Evolutionary conservation across 2,888 invertebrate genomes (phyloP), one percentile per base, ranked within the genome.

Genomic region (Platypus cylindrus): DNA sequence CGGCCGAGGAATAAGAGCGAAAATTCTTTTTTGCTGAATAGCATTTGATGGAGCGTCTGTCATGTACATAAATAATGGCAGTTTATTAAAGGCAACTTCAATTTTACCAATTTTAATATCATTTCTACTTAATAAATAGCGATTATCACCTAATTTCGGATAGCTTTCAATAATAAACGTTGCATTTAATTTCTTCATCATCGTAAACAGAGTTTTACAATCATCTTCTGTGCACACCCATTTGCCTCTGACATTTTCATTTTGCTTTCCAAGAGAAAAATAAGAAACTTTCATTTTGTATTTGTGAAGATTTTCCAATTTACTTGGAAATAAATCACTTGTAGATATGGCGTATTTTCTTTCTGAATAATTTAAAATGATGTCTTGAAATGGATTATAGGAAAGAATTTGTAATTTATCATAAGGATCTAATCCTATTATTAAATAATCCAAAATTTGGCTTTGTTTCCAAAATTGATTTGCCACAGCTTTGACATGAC

Each of bases 81-180:
- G 27, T n/a, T 17, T 14, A 16, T 24, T 36, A 15, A 39, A 29
- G n/a, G 32, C 29, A 3, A 39, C 26, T 18, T 39, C 39, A 2
- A 17, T 7, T 5, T 13, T 29, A n/a, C 36, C 9, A n/a, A 39
- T n/a, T 3, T 24, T 7, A 11, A 30, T 5, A 30, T 9, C 25
- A 15, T 30, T 7, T 1, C 5, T 22, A 24, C 3, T 18, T 5
- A 32, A 39, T 13, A 8, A 13, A 31, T 13, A 23, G 11, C 14
- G 3, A 11, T 26, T 4, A 11, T 5, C 4, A 7, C 15, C 32
- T 7, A 17, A 25, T 27, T 20, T 26, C 2, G 30, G 30, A 11
- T 14, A 3, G n/a, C n/a, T n/a, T n/a, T 18, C 3, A n/a, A 32
- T 11, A 17, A 29, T 18, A 13, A 18, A 28, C 7, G 9, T 25